These are phyloP conservation scores for Trididemnum clinides DNA, from an alignment of 23 tunicate genomes.

Conservation along the genomic window DNA sequence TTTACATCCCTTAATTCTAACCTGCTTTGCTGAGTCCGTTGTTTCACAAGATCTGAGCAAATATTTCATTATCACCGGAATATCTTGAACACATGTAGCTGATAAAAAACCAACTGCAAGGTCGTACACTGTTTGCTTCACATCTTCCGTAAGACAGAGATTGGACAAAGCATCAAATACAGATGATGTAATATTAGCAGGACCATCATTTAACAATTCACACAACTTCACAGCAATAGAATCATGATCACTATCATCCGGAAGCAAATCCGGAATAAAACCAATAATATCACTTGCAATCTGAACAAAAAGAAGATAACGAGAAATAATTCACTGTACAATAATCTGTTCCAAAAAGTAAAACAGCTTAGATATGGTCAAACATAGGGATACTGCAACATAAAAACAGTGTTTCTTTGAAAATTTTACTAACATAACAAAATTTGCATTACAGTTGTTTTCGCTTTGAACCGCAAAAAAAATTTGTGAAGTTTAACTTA, in stretches of 20 bases:
- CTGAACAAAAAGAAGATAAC: conserved; percentile 15
- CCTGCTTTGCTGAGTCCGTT: conserved; percentile 49
- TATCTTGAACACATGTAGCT: conserved; percentile 49
- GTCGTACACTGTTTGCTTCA: conserved; percentile 35
- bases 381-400: too few relatives aligned
- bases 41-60: conserved; percentile 57
- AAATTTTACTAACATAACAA: too few relatives aligned
- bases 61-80: conserved; percentile 63
- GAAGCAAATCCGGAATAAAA: conserved; percentile 60
- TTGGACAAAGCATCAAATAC: conserved; percentile 78
- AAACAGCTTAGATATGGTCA: too few relatives aligned
- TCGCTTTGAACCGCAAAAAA: too few relatives aligned
- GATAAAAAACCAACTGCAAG: conserved; percentile 44
- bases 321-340: too few relatives aligned
- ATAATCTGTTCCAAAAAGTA: too few relatives aligned
- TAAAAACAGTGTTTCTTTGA: too few relatives aligned
- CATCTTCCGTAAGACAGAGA: conserved; percentile 23
- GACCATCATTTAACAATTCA: conserved; percentile 47
- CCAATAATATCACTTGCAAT: conserved; percentile 63
- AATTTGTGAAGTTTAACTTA: too few relatives aligned
- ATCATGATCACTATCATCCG: conserved; percentile 57
- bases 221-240: conserved; percentile 43
- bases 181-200: conserved; percentile 53
- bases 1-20: too few relatives aligned
- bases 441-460: too few relatives aligned